Evolutionary conservation across 2,797 vertebrate species (phyloP), one percentile per base, ranked within the genome.

Genomic region (Babyrousa celebensis): DNA sequence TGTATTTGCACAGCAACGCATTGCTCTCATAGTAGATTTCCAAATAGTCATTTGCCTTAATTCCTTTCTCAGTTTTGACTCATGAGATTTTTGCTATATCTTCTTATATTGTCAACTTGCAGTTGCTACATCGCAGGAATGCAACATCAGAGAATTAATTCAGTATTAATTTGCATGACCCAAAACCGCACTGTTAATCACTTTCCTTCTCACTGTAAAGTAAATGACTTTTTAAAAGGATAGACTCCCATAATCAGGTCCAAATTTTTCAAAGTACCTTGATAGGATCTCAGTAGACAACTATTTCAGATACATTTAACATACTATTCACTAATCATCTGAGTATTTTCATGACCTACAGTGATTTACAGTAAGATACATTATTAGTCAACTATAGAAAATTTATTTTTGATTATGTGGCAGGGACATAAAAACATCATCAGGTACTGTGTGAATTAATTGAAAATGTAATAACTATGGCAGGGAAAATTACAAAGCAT

Each of bases 101-200:
- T 99, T 99, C 98, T 99, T 99, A 98, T 99, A 99, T 99, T 99
- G 99, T 99, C 99, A 99, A 99, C 99, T 99, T 99, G 99, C 99
- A 99, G 99, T 99, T 99, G 99, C 99, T 99, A 99, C 92, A 94
- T 98, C 98, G 95, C 99, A 98, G 98, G 98, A 99, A 99, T 99
- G 98, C 98, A 98, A 94, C 98, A 98, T 98, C 98, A 98, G 98
- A 98, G 97, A 97, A 97, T 98, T 96, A 98, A 98, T 98, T 98
- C 94, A 97, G 74, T 98, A 98, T 98, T 97, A 98, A 98, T 96
- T 99, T 99, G 98, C 99, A 99, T 99, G 99, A 98, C 96, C 96
- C 98, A 97, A 98, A 98, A 99, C 97, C 98, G 98, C 98, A 99
- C 98, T 99, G 97, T 98, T 99, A 99, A 98, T 99, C 98, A 99